Evolutionary conservation across 2,797 vertebrate species (phyloP).

Genomic region (Sebastes flavidus): DNA sequence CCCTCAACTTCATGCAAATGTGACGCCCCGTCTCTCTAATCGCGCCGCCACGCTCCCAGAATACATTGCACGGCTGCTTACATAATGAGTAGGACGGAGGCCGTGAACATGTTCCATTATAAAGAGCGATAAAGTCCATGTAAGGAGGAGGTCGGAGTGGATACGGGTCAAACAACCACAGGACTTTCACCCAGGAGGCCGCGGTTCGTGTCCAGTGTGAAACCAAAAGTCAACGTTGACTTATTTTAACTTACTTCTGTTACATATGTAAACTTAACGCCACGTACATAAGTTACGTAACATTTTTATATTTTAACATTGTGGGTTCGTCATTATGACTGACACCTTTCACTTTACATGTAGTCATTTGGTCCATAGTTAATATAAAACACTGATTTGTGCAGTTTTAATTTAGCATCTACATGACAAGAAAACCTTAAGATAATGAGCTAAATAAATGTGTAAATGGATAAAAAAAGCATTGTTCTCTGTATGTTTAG

Average conservation of each 20-base stretch:
- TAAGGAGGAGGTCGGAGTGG: too few relatives aligned
- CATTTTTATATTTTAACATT: too few relatives aligned
- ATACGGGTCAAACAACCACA: background rate
- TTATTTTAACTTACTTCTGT: background rate
- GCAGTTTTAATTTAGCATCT: background rate
- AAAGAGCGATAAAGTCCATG: too few relatives aligned
- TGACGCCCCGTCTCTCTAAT: too few relatives aligned
- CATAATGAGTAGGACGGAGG: too few relatives aligned
- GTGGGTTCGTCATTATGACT: too few relatives aligned
- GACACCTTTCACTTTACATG: background rate
- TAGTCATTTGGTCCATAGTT: background rate
- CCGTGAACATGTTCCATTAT: too few relatives aligned
- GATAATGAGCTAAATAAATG: background rate
- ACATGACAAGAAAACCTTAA: background rate
- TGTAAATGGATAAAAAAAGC: background rate
- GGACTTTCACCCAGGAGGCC: background rate
- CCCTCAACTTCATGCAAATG: too few relatives aligned
- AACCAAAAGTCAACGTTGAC: background rate
- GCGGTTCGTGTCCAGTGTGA: too few relatives aligned
- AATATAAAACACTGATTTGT: background rate
- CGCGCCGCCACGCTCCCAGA: too few relatives aligned
- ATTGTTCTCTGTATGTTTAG: conserved; percentile 7
- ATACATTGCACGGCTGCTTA: too few relatives aligned
- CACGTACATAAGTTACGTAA: accelerated
- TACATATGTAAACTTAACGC: too few relatives aligned